Evolutionary conservation across 2,888 invertebrate species (phyloP).

Genomic region (Chloroclystis v-ata): DNA sequence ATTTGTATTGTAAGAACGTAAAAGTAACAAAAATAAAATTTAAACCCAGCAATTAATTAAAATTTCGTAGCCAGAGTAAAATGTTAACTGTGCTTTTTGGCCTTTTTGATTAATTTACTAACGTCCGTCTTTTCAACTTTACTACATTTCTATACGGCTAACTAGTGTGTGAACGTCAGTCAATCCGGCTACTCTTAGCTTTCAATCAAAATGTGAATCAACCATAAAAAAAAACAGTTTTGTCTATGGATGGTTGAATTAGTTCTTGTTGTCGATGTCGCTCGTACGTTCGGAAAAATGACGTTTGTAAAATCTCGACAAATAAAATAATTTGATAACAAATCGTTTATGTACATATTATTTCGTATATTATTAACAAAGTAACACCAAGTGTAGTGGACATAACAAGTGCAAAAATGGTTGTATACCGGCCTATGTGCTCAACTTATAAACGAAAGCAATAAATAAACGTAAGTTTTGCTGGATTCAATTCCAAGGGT

Average conservation of each 20-base stretch:
- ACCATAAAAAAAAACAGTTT: background rate
- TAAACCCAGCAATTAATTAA: no score
- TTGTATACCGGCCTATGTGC: conserved; percentile 34
- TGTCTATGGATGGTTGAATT: background rate
- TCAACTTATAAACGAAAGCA: conserved; percentile 34
- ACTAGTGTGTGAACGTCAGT: no score
- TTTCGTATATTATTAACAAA: conserved; percentile 7
- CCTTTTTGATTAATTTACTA: no score
- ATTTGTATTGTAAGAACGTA: no score
- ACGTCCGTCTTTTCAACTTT: no score
- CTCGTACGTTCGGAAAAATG: conserved; percentile 31
- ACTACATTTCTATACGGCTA: no score
- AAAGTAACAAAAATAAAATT: no score
- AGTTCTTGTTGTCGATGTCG: conserved; percentile 3
- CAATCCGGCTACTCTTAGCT: no score
- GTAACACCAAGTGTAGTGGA: conserved; percentile 24
- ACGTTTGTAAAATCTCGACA: conserved; percentile 41
- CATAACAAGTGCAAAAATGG: conserved; percentile 39
- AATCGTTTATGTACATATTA: conserved; percentile 17
- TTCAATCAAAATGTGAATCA: background rate
- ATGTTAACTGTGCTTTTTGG: no score
- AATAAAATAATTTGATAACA: conserved; percentile 35
- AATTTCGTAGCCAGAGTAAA: no score
- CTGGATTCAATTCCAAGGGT: conserved; percentile 43
- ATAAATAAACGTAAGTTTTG: conserved; percentile 56